These are phyloP conservation scores for Manduca sexta DNA, from an alignment of 1,140 invertebrate species.

Conservation along the genomic window DNA sequence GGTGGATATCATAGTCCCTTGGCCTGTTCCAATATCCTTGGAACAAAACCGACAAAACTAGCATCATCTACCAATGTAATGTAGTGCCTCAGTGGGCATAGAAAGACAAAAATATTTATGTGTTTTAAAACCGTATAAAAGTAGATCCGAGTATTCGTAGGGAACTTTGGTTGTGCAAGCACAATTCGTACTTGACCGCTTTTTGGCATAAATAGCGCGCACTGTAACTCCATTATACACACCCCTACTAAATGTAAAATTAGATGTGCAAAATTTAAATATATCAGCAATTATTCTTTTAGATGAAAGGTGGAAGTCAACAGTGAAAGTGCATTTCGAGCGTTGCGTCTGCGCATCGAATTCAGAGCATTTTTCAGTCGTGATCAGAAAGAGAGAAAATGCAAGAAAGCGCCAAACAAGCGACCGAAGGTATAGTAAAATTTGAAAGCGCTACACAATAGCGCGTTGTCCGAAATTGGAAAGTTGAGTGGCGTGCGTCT, in stretches of 20 bases:
- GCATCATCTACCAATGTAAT: no score
- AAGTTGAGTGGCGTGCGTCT: constrained; percentile 64
- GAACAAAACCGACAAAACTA: no score
- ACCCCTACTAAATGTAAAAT: no score
- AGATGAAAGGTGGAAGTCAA: constrained; percentile 26
- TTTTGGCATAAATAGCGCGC: background rate
- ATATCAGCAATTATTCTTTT: background rate
- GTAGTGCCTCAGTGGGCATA: no score
- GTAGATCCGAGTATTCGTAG: no score
- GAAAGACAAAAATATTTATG: no score
- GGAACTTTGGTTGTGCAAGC: no score
- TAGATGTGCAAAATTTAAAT: constrained; percentile 3
- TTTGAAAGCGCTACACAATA: constrained; percentile 72
- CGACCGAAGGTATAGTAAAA: constrained; percentile 61
- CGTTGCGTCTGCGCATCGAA: constrained; percentile 43
- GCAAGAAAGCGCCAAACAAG: constrained; percentile 59
- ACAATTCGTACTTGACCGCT: no score
- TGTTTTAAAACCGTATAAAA: no score
- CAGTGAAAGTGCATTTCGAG: constrained; percentile 62
- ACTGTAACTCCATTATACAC: no score
- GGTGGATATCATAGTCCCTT: no score
- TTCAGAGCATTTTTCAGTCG: constrained; percentile 64
- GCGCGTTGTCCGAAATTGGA: constrained; percentile 72
- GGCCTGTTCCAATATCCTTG: no score
- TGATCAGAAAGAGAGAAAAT: constrained; percentile 53